Base-by-base conservation (phyloP, 2,888 invertebrate species). In the Stenchaetothrips biformis region DNA sequence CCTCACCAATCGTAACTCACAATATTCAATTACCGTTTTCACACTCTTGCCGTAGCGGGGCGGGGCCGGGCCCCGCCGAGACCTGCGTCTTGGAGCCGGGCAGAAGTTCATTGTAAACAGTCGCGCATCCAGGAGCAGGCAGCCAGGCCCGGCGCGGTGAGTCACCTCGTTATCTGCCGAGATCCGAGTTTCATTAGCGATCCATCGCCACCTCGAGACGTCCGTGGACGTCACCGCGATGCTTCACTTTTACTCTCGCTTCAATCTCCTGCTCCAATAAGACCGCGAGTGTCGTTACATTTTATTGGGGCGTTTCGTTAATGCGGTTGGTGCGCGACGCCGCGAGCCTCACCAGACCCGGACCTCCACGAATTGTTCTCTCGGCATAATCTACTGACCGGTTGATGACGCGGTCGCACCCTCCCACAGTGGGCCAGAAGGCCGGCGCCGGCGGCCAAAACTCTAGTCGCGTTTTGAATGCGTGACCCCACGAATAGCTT, bases 221-320 rank as follows among this genome's bases (percentile, higher is more conserved):
- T 21, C 8, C 67, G 21, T n/a, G 53, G 4, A 9, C 18, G 53
- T 18, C 53, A 4, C 16, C 53, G 53, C 53, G 53, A 53, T 59
- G 59, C 59, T 59, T 59, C 59, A 59, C 59, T 59, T 59, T 74
- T 25, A 25, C 67, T 74, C 67, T 74, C 67, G 25, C 25, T 74
- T 25, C 67, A 74, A 74, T 74, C 67, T 74, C 25, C 25, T 37
- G 67, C 21, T 25, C 67, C 67, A 74, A 74, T 74, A 74, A 74
- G 67, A 25, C 8, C 67, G 67, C 67, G 25, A n/a, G n/a, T 74
- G 25, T 74, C 67, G 67, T 74, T 9, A 74, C 67, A 9, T 74
- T 74, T 74, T 74, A 74, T 74, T 74, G 67, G 67, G 67, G 21
- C 21, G 67, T 74, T 74, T 74, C 67, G 67, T 74, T 74, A 21